Evolutionary conservation across 2,797 vertebrate species (phyloP).

Genomic region (Dermochelys coriacea): DNA sequence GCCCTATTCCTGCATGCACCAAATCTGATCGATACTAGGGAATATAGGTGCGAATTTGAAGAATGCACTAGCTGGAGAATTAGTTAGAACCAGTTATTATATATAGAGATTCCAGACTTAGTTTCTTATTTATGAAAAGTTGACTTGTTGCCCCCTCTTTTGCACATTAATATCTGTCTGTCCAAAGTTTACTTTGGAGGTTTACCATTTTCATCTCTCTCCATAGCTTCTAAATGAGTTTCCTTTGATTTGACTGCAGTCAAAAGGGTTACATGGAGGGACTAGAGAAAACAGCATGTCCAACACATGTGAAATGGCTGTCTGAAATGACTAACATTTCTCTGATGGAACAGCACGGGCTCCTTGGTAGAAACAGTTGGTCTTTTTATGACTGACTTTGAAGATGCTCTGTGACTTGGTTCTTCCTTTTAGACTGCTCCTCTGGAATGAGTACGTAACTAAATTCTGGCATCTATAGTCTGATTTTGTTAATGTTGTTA

Average conservation of each 20-base stretch:
- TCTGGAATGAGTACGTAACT: slow-evolving; percentile 5
- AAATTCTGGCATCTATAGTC: slow-evolving; percentile 49
- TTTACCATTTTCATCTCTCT: neutral
- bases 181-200: neutral
- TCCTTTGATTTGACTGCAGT: neutral
- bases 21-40: neutral
- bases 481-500: neutral
- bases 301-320: slow-evolving; percentile 17
- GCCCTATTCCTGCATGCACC: neutral
- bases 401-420: slow-evolving; percentile 44
- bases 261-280: neutral
- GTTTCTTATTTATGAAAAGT: neutral
- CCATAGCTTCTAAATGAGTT: neutral
- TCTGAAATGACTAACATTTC: slow-evolving; percentile 19
- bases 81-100: neutral
- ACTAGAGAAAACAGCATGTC: slow-evolving; percentile 11
- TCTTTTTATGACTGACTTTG: slow-evolving; percentile 56
- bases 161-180: rapidly evolving
- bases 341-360: slow-evolving; percentile 38
- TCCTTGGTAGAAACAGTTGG: slow-evolving; percentile 41
- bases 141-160: neutral
- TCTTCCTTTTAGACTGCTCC: slow-evolving; percentile 54
- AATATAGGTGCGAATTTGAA: neutral
- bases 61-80: neutral
- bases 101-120: neutral